Evolutionary conservation across 2,797 vertebrate species (phyloP), one percentile per base, ranked within the genome.

Genomic region (Otus scops): DNA sequence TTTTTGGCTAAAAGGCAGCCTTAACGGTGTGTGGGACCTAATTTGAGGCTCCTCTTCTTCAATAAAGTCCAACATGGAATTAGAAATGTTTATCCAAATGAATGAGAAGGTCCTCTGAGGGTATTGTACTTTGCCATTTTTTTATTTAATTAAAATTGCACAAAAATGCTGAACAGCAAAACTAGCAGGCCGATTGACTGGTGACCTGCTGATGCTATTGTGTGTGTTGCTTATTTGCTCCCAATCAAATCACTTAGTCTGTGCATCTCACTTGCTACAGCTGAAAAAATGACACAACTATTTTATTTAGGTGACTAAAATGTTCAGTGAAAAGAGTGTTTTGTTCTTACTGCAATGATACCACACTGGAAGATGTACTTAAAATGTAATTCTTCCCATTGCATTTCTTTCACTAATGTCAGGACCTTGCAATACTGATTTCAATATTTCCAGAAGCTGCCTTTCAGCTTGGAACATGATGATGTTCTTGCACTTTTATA

Each of bases 21-120:
- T 93, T 96, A 86, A 95, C 2, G 63, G 82, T 95, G 92, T 96
- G 71, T 94, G 85, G 73, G 92, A 97, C 91, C 89, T 91, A 85
- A 94, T 91, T 53, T 77, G 75, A 87, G 81, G 81, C 84, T 95
- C 92, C 87, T 93, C 80, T 82, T 61, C 47, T 95, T 69, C 78
- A 88, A 0, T 89, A 65, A 97, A 89, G 91, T 86, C 90, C 75
- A 91, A 51, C 47, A 45, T 76, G 57, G 23, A 45, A 57, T 89
- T 90, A 74, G 57, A 93, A 89, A 28, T 43, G 17, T 77, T 94
- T 54, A 76, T 87, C 39, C 78, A 94, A 84, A 61, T 32, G 60
- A 30, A 69, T 81, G 48, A 89, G 57, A 90, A 80, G 81, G 90
- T 92, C 73, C 91, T 95, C 43, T 80, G 63, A 92, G 57, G 85